A percentile compares a stretch with the other conserved stretches of the same genome.
Evolutionary conservation across 2,888 invertebrate genomes (phyloP).

Genomic region (Pseudeuparius sepicola): DNA sequence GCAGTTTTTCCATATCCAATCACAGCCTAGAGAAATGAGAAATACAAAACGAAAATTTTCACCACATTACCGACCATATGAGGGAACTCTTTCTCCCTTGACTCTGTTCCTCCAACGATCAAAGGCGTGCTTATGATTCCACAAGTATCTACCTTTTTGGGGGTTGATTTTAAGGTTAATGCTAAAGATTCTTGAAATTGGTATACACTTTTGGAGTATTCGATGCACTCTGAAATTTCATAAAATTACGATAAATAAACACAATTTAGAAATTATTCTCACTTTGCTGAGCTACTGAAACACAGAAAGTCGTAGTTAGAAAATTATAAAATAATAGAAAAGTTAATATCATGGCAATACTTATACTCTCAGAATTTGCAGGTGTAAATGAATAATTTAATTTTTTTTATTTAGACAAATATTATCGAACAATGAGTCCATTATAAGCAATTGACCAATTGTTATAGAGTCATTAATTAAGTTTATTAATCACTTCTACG

Average conservation of each 20-base stretch:
- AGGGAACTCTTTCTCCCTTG: constrained; percentile 42
- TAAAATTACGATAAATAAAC: neutral
- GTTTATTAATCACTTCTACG: no score
- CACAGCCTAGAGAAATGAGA: constrained; percentile 28
- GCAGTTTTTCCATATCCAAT: constrained; percentile 26
- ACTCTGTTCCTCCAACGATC: constrained; percentile 37
- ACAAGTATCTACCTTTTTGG: constrained; percentile 10
- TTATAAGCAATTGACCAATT: no score
- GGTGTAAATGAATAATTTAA: no score
- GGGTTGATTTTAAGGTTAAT: neutral
- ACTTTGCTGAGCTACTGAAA: no score
- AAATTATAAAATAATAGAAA: no score
- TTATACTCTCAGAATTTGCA: no score
- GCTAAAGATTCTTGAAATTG: constrained; percentile 1
- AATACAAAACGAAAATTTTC: no score
- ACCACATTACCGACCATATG: constrained; percentile 52
- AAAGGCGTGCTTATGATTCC: constrained; percentile 26
- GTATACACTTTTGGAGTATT: constrained; percentile 16
- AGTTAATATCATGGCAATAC: no score
- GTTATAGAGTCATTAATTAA: no score
- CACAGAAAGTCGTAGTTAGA: no score
- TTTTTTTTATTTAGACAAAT: no score
- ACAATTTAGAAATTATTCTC: constrained; percentile 1
- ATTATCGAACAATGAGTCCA: no score
- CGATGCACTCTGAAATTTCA: constrained; percentile 12